Conservation (phyloP, 2,113 vertebrate species). For the Pagrus major region DNA sequence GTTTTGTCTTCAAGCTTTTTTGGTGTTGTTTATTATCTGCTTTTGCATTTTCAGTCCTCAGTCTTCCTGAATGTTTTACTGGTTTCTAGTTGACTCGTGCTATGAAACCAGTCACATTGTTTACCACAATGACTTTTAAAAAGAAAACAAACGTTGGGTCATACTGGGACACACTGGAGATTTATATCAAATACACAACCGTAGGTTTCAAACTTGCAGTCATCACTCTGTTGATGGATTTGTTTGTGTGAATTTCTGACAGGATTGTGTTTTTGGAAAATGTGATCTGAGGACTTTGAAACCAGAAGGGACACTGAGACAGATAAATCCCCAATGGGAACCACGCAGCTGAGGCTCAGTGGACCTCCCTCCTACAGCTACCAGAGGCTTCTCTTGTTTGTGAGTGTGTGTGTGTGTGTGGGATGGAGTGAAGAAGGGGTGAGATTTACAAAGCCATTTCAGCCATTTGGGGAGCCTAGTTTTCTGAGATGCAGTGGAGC, state of each 20-base stretch:
- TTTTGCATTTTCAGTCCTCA: too few relatives aligned
- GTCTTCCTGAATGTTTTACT: too few relatives aligned
- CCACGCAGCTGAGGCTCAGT: slow-evolving; percentile 49
- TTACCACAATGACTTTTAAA: not conserved
- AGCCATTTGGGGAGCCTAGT: slow-evolving; percentile 64
- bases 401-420: slow-evolving; percentile 23
- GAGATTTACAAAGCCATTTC: slow-evolving; percentile 74
- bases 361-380: slow-evolving; percentile 44
- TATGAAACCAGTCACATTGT: not conserved
- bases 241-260: slow-evolving; percentile 34
- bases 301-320: slow-evolving; percentile 24
- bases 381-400: slow-evolving; percentile 40
- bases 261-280: slow-evolving; percentile 32
- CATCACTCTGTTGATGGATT: slow-evolving; percentile 46
- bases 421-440: slow-evolving; percentile 29
- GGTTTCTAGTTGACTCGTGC: not conserved
- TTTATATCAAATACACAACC: slow-evolving; percentile 21
- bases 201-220: not conserved
- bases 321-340: slow-evolving; percentile 55
- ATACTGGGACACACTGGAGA: not conserved
- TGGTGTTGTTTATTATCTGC: too few relatives aligned
- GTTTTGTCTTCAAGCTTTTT: too few relatives aligned
- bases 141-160: not conserved
- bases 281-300: slow-evolving; percentile 44
- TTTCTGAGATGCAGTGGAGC: slow-evolving; percentile 79